Conservation (phyloP, 2,797 vertebrate genomes). For the Lithobates sylvaticus region DNA sequence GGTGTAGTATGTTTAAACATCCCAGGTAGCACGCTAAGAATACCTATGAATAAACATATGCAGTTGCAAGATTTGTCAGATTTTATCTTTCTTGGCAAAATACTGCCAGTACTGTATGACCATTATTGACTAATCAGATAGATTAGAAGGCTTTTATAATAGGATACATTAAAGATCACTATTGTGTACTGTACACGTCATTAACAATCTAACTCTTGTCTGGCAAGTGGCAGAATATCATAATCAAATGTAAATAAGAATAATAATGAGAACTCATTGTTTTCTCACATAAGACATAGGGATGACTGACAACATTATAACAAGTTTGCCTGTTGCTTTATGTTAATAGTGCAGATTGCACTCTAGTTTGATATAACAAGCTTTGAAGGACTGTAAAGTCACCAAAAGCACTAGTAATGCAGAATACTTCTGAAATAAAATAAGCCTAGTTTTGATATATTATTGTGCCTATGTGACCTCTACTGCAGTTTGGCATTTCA, state of each 20-base stretch:
- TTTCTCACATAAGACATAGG: neutral
- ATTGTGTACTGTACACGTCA: neutral
- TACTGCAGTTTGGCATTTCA: conserved; percentile 1
- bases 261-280: conserved; percentile 22
- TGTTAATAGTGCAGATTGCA: neutral
- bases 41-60: neutral
- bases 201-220: conserved; percentile 14
- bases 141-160: conserved; percentile 9
- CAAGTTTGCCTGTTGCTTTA: neutral
- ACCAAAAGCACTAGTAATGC: neutral
- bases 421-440: conserved; percentile 8
- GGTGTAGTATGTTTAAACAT: no score
- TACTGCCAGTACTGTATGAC: neutral
- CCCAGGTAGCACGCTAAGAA: neutral
- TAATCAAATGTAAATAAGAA: conserved; percentile 17
- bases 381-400: neutral
- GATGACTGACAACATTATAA: neutral
- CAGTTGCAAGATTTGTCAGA: neutral
- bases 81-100: conserved; percentile 13
- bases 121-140: conserved; percentile 21
- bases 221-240: conserved; percentile 21
- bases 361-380: neutral
- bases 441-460: conserved; percentile 39
- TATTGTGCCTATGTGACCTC: neutral
- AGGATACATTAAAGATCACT: conserved; percentile 3